Conservation (phyloP, 1,140 invertebrate genomes). For the Dreissena polymorpha region DNA sequence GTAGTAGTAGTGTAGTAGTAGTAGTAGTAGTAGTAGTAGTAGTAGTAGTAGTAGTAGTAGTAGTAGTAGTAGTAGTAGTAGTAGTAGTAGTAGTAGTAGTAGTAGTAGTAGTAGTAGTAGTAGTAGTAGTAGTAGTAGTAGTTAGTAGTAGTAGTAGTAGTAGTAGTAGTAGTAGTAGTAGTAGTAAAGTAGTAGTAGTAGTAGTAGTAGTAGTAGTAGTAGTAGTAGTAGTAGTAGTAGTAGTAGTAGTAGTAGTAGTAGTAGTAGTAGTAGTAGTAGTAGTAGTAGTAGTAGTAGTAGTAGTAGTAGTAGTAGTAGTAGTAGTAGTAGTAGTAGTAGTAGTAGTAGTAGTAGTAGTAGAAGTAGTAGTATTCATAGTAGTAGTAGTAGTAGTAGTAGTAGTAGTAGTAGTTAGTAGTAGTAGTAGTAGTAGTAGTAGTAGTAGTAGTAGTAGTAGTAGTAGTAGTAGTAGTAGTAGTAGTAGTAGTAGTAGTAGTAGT, state of each 20-base stretch:
- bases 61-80: conserved; percentile 8
- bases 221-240: conserved; percentile 7
- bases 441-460: conserved; percentile 1
- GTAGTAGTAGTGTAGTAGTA: too few species aligned
- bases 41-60: conserved; percentile 8
- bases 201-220: conserved; percentile 5
- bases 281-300: conserved; percentile 1
- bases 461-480: conserved; percentile 5
- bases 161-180: conserved; percentile 4
- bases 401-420: too few species aligned
- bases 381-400: too few species aligned
- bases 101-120: conserved; percentile 8
- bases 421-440: too few species aligned
- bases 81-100: conserved; percentile 8
- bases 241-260: conserved; percentile 8
- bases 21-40: conserved; percentile 7
- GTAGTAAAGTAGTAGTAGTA: conserved; percentile 5
- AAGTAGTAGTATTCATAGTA: too few species aligned
- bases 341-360: too few species aligned
- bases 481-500: conserved; percentile 7
- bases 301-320: conserved; percentile 8
- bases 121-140: conserved; percentile 8
- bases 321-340: conserved; percentile 3
- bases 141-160: too few species aligned
- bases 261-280: neutral